Conservation (phyloP, 2,888 invertebrate species). For the Spodoptera littoralis region DNA sequence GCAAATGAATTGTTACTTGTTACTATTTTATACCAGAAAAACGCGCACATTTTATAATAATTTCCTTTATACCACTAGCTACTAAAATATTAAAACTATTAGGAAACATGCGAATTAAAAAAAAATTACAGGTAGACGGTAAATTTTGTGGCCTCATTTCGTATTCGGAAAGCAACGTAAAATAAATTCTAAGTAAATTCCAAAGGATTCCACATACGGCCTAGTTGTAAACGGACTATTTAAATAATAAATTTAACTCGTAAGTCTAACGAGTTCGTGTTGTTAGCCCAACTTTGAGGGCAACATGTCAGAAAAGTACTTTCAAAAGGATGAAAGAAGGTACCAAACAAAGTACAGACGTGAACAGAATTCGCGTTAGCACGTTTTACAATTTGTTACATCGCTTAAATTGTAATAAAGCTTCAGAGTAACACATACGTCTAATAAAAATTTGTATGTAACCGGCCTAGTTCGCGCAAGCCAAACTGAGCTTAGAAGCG, state of each 20-base stretch:
- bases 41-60: too few species aligned
- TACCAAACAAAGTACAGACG: constrained; percentile 80
- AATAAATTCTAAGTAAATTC: not conserved
- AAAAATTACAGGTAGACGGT: too few species aligned
- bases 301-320: constrained; percentile 72
- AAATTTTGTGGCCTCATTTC: constrained; percentile 1
- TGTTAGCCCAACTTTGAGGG: constrained; percentile 58
- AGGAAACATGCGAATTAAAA: too few species aligned
- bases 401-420: constrained; percentile 87
- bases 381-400: constrained; percentile 87
- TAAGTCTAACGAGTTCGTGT: constrained; percentile 53
- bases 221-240: not conserved
- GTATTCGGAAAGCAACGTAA: not conserved
- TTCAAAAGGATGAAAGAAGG: constrained; percentile 75
- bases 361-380: constrained; percentile 81
- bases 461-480: constrained; percentile 37
- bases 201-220: not conserved
- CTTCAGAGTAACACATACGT: constrained; percentile 80
- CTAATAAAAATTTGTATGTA: constrained; percentile 59
- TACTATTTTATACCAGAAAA: too few species aligned
- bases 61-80: too few species aligned
- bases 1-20: too few species aligned
- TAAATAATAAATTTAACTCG: constrained; percentile 32
- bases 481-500: constrained; percentile 45
- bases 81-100: too few species aligned